These are phyloP conservation scores for Drosophila ficusphila DNA, from an alignment of 1,140 invertebrate genomes.

Conservation along the genomic window DNA sequence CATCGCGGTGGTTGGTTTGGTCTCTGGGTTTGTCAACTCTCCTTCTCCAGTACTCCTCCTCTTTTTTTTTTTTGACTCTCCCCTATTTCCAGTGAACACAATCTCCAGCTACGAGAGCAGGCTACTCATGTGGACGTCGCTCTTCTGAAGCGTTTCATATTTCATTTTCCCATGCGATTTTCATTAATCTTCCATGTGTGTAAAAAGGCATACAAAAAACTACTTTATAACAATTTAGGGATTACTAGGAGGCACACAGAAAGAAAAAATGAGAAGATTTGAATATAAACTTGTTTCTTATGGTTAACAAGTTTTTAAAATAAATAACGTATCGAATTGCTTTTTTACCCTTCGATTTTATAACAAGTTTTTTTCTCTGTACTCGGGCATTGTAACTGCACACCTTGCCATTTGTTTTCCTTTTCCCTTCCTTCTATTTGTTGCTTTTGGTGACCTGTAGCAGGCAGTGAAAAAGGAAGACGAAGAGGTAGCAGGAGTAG, in stretches of 20 bases:
- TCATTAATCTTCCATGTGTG: conserved; percentile 58
- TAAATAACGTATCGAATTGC: too few species aligned
- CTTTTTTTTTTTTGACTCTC: not conserved
- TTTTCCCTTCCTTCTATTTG: conserved; percentile 15
- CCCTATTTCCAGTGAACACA: conserved; percentile 13
- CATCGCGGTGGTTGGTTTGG: conserved; percentile 43
- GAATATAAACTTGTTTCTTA: too few species aligned
- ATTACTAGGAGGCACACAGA: conserved; percentile 23
- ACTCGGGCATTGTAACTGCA: conserved; percentile 40
- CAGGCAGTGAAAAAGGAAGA: conserved; percentile 19
- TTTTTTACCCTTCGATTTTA: too few species aligned
- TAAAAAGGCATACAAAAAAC: conserved; percentile 46
- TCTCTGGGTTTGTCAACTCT: conserved; percentile 28
- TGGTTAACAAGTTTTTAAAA: not conserved
- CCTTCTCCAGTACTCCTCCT: conserved; percentile 15
- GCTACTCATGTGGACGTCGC: conserved; percentile 34
- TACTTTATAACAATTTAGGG: conserved; percentile 61
- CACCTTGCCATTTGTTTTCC: conserved; percentile 44
- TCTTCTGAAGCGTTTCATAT: conserved; percentile 57
- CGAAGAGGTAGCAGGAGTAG: conserved; percentile 2
- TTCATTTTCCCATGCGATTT: conserved; percentile 74
- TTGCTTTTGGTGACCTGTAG: conserved; percentile 48
- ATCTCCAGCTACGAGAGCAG: conserved; percentile 9
- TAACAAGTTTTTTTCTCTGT: not conserved
- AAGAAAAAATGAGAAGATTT: not conserved